Evolutionary conservation across 2,888 invertebrate genomes (phyloP), one percentile per base, ranked within the genome.

Genomic region (Falcaria lacertinaria): DNA sequence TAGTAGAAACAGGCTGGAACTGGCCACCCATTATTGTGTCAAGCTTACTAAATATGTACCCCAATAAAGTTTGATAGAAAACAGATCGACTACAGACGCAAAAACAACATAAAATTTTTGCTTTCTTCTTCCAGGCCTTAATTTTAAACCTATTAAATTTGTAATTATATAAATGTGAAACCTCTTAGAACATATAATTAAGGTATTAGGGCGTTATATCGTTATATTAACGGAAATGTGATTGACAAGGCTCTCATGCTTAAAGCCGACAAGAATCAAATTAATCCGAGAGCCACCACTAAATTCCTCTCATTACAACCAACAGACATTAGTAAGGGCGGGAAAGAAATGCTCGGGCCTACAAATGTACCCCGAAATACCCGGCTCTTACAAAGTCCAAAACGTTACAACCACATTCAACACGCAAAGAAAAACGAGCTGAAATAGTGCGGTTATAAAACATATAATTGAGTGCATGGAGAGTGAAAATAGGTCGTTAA

Each of bases 301-400:
- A 78, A 80, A 79, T 76, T 73, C 76, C 73, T 78, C 78, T 83
- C 80, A 86, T 85, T 84, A 86, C 80, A 81, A 82, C 72, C 72
- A 58, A 80, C 81, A 79, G 72, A 80, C 80, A 83, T 83, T 82
- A 80, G 80, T 79, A 74, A 72, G 70, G 74, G 71, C 73, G 76
- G 70, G 64, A 80, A 84, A 84, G 76, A 80, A 84, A 80, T 74
- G 70, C 80, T 74, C 76, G 74, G 71, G 80, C 80, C 81, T 76
- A 74, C 73, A 80, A 81, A 81, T 78, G 76, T 80, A 80, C 74
- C 67, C 73, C 67, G 67, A 72, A 77, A 80, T 73, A 72, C 65
- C 61, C 57, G 44, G 48, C 50, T 47, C 45, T 41, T 39, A 22
- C 39, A 45, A 49, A 60, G 42, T 55, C 50, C 38, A 44, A 15